These are phyloP conservation scores for Lamellibrachia satsuma DNA, from an alignment of 2,888 invertebrate genomes.

Conservation along the genomic window DNA sequence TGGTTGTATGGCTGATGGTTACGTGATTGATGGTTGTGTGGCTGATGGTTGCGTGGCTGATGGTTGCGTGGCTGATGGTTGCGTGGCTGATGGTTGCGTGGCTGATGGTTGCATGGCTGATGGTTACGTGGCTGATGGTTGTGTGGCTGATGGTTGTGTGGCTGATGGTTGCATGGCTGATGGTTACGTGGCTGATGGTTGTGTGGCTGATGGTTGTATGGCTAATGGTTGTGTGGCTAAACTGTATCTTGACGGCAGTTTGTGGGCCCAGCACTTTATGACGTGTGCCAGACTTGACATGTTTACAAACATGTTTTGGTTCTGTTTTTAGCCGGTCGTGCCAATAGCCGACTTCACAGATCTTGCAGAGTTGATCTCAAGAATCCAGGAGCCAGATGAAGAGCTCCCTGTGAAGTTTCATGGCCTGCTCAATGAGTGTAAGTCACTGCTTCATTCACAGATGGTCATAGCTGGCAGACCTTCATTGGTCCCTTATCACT, in stretches of 20 bases:
- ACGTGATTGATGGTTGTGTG: no score
- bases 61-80: neutral
- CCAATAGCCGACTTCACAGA: conserved; percentile 63
- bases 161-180: no score
- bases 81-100: no score
- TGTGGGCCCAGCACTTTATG: no score
- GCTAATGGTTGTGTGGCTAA: no score
- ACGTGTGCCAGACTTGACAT: no score
- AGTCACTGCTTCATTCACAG: neutral
- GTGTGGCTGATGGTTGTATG: no score
- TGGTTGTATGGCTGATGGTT: neutral
- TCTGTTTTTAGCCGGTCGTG: conserved; percentile 44
- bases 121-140: no score
- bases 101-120: neutral
- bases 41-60: neutral
- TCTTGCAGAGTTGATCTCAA: conserved; percentile 63
- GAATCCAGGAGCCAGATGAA: conserved; percentile 56
- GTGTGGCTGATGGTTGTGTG: neutral
- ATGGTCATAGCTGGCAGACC: neutral
- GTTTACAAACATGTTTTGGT: neutral
- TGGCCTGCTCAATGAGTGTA: conserved; percentile 19
- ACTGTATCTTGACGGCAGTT: no score
- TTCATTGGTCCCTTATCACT: conserved; percentile 21
- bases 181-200: no score
- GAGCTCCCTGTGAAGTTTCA: neutral